phyloP scores from a whole-genome alignment of 2,888 invertebrate genomes.

The Protodeltote pygarga region DNA sequence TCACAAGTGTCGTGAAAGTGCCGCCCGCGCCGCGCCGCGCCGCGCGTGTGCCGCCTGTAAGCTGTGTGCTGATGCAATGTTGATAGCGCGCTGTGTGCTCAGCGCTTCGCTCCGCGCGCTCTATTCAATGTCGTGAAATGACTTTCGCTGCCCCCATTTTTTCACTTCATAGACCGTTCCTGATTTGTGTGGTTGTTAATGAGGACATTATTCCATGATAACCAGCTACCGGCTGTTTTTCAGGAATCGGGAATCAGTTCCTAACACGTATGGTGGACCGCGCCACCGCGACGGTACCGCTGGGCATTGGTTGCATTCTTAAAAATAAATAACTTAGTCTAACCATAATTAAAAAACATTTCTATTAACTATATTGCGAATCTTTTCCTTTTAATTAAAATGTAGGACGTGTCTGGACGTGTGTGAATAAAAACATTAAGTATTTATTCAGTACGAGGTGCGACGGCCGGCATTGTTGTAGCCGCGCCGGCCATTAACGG shows the following conservation, averaged over 20 bases:
- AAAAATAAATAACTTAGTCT: too few relatives aligned
- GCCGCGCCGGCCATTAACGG: conserved; percentile 16
- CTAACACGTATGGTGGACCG: too few relatives aligned
- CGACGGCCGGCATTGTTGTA: background rate
- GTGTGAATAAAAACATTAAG: background rate
- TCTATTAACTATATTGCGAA: too few relatives aligned
- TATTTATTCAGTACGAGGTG: background rate
- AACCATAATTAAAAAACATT: too few relatives aligned
- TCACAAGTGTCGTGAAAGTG: background rate
- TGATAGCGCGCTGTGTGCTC: conserved; percentile 46
- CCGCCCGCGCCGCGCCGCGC: background rate
- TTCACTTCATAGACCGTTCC: background rate
- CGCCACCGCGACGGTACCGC: too few relatives aligned
- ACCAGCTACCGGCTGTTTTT: too few relatives aligned
- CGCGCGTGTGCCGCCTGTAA: conserved; percentile 1
- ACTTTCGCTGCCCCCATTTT: conserved; percentile 29
- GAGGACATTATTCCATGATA: too few relatives aligned
- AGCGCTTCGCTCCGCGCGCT: conserved; percentile 7
- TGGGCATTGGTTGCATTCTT: too few relatives aligned
- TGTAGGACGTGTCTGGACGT: too few relatives aligned
- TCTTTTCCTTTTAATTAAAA: too few relatives aligned
- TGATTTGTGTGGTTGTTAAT: background rate
- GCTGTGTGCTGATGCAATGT: conserved; percentile 52
- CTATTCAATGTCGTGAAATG: conserved; percentile 20
- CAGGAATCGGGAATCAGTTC: too few relatives aligned